Conservation (phyloP, 2,797 vertebrate genomes). For the Craterocephalus amniculus region DNA sequence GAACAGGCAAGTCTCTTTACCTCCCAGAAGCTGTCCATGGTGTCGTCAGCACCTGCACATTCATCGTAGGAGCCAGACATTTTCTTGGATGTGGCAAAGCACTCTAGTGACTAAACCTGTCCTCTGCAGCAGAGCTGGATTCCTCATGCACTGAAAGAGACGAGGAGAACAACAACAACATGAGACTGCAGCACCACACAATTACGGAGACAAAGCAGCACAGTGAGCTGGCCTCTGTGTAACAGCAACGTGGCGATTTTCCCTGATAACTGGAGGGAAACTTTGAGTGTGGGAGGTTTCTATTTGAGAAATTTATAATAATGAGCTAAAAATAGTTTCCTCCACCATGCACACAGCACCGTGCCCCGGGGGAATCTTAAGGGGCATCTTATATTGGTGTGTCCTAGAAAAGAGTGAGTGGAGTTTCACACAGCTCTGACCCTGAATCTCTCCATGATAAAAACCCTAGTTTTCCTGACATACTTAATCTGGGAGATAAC, state of each 20-base stretch:
- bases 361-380: constrained; percentile 50
- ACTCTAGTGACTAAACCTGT: constrained; percentile 77
- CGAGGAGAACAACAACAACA: constrained; percentile 18
- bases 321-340: constrained; percentile 65
- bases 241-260: background rate
- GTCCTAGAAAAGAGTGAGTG: constrained; percentile 71
- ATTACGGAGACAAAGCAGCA: constrained; percentile 1
- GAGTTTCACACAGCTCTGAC: constrained; percentile 47
- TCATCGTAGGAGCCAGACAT: constrained; percentile 98
- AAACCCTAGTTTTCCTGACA: constrained; percentile 39
- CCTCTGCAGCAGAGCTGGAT: constrained; percentile 77
- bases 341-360: constrained; percentile 36
- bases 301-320: constrained; percentile 60
- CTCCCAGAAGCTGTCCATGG: constrained; percentile 99
- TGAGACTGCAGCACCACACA: constrained; percentile 32
- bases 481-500: constrained; percentile 23
- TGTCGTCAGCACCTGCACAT: constrained; percentile 88
- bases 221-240: background rate
- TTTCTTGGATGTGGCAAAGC: constrained; percentile 76
- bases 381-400: constrained; percentile 55
- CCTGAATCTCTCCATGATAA: constrained; percentile 40
- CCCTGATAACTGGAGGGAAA: constrained; percentile 28
- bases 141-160: constrained; percentile 86
- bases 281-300: constrained; percentile 29
- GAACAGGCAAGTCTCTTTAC: constrained; percentile 75